A percentile compares a stretch with the other conserved stretches of the same genome.
These are phyloP conservation scores for Formica selysi DNA, from an alignment of 1,140 invertebrate genomes.

Conservation along the genomic window DNA sequence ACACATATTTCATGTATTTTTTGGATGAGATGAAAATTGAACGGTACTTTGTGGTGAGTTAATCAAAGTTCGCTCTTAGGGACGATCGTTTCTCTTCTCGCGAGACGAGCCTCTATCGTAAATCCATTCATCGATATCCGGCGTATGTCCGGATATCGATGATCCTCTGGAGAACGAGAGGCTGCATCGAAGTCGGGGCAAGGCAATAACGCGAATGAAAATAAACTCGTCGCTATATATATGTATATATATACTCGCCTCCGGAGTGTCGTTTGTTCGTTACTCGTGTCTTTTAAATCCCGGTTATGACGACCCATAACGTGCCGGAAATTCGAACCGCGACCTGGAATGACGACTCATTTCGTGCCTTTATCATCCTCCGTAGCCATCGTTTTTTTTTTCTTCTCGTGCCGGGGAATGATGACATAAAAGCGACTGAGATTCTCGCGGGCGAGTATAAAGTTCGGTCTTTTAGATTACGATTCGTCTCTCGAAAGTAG, in stretches of 20 bases:
- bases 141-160: conserved; percentile 17
- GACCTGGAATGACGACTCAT: conserved; percentile 42
- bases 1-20: not conserved
- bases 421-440: conserved; percentile 46
- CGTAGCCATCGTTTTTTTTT: conserved; percentile 44
- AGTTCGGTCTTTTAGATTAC: conserved; percentile 49
- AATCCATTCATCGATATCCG: conserved; percentile 43
- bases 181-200: conserved; percentile 46
- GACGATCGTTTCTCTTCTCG: conserved; percentile 20
- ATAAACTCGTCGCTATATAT: conserved; percentile 49
- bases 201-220: conserved; percentile 53
- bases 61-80: conserved; percentile 19
- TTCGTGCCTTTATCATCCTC: conserved; percentile 44
- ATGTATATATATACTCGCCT: conserved; percentile 30
- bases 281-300: conserved; percentile 67
- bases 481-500: conserved; percentile 12
- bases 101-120: conserved; percentile 23
- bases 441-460: conserved; percentile 43
- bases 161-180: conserved; percentile 28
- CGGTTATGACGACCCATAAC: conserved; percentile 66
- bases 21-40: not conserved
- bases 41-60: not conserved
- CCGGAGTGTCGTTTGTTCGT: conserved; percentile 69
- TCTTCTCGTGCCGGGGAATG: conserved; percentile 5
- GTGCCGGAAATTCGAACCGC: conserved; percentile 63